Conservation (phyloP, 2,113 vertebrate genomes). For the Lonchura striata region DNA sequence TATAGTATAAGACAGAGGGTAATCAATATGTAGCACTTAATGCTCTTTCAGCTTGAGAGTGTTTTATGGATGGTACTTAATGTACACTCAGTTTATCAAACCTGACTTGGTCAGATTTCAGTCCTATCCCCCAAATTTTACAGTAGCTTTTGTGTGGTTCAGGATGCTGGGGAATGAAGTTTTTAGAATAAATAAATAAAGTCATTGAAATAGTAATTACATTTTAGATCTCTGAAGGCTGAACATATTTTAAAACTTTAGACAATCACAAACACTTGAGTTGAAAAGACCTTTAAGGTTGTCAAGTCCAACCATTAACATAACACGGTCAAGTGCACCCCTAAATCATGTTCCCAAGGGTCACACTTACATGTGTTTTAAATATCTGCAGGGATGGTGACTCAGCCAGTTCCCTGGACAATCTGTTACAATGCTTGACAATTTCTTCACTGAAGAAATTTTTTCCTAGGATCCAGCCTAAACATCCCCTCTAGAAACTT, state of each 20-base stretch:
- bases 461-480: neutral
- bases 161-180: neutral
- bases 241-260: neutral
- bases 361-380: neutral
- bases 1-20: neutral
- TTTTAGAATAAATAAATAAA: neutral
- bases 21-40: slow-evolving; percentile 54
- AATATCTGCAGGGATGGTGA: neutral
- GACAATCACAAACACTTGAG: neutral
- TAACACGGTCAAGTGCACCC: neutral
- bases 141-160: neutral
- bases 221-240: neutral
- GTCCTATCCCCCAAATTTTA: neutral
- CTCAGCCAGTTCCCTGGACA: neutral
- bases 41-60: neutral
- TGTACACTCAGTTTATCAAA: neutral
- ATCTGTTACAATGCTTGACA: neutral
- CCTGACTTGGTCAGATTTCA: neutral
- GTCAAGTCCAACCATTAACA: neutral
- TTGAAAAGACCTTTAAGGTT: neutral
- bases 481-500: neutral
- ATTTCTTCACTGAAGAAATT: neutral
- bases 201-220: neutral
- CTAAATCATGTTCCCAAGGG: neutral
- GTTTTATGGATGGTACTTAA: neutral